phyloP scores from a whole-genome alignment of 2,888 invertebrate species.

The Athalia cordata region DNA sequence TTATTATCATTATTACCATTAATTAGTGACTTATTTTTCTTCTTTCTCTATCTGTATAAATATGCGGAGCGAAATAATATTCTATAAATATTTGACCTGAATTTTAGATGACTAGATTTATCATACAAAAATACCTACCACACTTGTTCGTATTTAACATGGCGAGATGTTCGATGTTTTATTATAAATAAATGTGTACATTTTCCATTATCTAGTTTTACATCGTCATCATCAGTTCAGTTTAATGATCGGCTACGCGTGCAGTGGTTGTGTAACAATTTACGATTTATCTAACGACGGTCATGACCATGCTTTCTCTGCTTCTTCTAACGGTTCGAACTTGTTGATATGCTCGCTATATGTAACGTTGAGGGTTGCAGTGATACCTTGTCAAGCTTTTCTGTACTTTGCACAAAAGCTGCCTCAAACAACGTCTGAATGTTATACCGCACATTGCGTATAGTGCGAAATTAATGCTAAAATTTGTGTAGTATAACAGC shows the following conservation, averaged over 20 bases:
- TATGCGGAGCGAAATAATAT: not conserved
- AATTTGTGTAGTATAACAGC: constrained; percentile 80
- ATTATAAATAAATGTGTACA: too few relatives aligned
- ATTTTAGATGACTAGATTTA: constrained; percentile 2
- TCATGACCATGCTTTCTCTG: constrained; percentile 24
- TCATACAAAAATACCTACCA: not conserved
- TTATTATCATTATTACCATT: not conserved
- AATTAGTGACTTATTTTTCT: not conserved
- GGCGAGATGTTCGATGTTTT: too few relatives aligned
- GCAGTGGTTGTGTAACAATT: not conserved
- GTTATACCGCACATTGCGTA: constrained; percentile 80
- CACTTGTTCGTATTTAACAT: too few relatives aligned
- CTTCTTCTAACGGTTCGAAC: constrained; percentile 9
- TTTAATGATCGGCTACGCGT: not conserved
- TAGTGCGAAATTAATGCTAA: constrained; percentile 79
- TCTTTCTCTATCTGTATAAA: not conserved
- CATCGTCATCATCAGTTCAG: not conserved
- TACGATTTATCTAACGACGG: constrained; percentile 5
- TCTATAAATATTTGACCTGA: not conserved
- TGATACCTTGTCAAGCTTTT: constrained; percentile 71
- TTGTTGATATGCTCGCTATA: constrained; percentile 55
- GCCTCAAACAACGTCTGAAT: constrained; percentile 76
- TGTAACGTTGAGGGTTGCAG: constrained; percentile 66
- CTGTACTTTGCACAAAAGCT: constrained; percentile 74
- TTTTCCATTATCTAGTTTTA: too few relatives aligned